Base-by-base conservation (phyloP, 2,888 invertebrate species). In the Hirtodrosophila duncani region DNA sequence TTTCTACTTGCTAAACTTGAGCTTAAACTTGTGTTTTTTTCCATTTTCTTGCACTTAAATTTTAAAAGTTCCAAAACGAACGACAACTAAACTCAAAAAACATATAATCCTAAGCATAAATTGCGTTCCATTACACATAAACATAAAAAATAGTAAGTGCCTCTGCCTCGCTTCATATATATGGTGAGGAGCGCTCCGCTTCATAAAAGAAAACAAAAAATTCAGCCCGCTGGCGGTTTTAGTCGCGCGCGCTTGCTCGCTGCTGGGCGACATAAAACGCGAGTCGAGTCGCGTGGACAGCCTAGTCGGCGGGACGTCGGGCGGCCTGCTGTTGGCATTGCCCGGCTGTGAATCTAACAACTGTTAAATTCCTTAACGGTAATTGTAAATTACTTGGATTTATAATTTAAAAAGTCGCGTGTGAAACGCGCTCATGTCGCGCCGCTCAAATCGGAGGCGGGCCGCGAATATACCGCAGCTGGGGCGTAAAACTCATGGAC, bases 381-480 rank as follows among this genome's bases (percentile, higher is more conserved):
- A n/a, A n/a, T n/a, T n/a, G n/a, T n/a, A n/a, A n/a, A n/a, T n/a
- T n/a, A n/a, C n/a, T n/a, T n/a, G n/a, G n/a, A n/a, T n/a, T n/a
- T n/a, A 26, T 26, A 26, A 26, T 10, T 9, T 26, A 26, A 26
- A 31, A 31, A 33, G 23, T 16, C 26, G 36, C 37, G 36, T 23
- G 8, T 17, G 10, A 17, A 24, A 34, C 43, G 33, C 43, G 18
- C 24, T 11, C 21, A 11, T 20, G n/a, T 14, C 20, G 20, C 29
- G 13, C 23, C 59, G 63, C 82, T 90, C 89, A 93, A 78, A 93
- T 91, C 11, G 94, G 93, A 56, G 93, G 93, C 26, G 93, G 93
- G 55, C 93, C 93, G 59, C 91, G 90, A 43, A 93, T 89, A 81
- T 93, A 94, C 63, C 92, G 90, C 67, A 94, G 87, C 82, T 93